Conservation (phyloP, 1,140 invertebrate genomes). For the Drosophila subpulchrella region DNA sequence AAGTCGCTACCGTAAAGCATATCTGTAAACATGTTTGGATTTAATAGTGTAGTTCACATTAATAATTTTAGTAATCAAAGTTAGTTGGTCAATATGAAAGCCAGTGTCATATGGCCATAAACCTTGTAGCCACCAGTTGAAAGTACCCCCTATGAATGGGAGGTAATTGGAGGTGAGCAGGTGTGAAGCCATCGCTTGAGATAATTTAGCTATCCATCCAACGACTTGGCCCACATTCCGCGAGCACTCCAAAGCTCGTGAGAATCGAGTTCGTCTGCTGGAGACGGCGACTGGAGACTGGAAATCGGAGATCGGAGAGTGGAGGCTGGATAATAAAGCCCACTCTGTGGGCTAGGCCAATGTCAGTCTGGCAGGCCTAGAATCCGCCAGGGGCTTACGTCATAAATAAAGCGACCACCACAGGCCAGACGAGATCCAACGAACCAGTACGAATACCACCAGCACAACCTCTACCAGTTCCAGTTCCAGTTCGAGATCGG, state of each 20-base stretch:
- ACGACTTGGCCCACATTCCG: slow-evolving; percentile 33
- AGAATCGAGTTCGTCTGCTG: slow-evolving; percentile 39
- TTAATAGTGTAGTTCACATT: no score
- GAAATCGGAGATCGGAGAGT: no score
- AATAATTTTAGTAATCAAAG: no score
- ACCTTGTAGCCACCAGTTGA: not conserved
- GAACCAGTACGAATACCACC: slow-evolving; percentile 10
- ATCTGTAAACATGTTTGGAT: no score
- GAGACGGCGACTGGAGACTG: no score
- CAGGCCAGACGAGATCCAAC: slow-evolving; percentile 8
- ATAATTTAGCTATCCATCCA: slow-evolving; percentile 22
- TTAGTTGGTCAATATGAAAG: no score
- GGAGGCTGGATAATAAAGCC: not conserved
- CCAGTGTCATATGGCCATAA: not conserved
- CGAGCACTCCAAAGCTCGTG: not conserved
- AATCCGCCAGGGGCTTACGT: slow-evolving; percentile 50
- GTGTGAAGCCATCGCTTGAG: slow-evolving; percentile 10
- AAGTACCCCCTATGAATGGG: not conserved
- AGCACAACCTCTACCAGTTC: not conserved
- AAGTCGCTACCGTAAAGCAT: no score
- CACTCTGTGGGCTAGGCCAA: slow-evolving; percentile 30
- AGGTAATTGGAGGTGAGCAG: slow-evolving; percentile 28
- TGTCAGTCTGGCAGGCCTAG: slow-evolving; percentile 38
- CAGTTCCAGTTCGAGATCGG: slow-evolving; percentile 29
- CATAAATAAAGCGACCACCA: slow-evolving; percentile 31